Percentiles rank a stretch among this genome's conserved stretches.
phyloP scores from a whole-genome alignment of 2,888 invertebrate species.

The Portevinia maculata region DNA sequence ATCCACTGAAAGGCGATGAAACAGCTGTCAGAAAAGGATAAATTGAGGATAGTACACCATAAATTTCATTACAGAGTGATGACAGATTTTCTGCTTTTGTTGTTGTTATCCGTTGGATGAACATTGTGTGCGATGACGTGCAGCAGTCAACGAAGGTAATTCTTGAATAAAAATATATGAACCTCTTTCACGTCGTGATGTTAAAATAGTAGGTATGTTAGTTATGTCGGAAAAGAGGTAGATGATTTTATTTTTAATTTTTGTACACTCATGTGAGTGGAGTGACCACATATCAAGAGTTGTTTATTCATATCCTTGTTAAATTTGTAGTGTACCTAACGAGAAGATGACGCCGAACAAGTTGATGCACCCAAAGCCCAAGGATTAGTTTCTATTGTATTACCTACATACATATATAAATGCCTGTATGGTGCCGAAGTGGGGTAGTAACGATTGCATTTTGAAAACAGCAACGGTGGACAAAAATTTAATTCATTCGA shows the following conservation, averaged over 20 bases:
- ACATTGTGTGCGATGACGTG: slow-evolving; percentile 58
- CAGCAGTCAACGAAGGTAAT: background rate
- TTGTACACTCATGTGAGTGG: background rate
- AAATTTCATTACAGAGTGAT: slow-evolving; percentile 69
- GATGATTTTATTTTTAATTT: slow-evolving; percentile 7
- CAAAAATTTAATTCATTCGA: no score
- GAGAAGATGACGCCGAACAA: no score
- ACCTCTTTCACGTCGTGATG: slow-evolving; percentile 4
- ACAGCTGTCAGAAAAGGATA: slow-evolving; percentile 24
- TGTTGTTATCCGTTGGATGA: slow-evolving; percentile 47
- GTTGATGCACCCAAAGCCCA: background rate
- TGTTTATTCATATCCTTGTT: background rate
- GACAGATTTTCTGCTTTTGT: slow-evolving; percentile 67
- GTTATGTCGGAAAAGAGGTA: background rate
- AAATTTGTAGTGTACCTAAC: no score
- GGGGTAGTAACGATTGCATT: background rate
- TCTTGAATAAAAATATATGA: slow-evolving; percentile 5
- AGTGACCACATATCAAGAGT: slow-evolving; percentile 13
- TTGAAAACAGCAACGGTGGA: no score
- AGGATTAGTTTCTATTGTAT: slow-evolving; percentile 20
- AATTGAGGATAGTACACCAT: slow-evolving; percentile 61
- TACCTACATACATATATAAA: background rate
- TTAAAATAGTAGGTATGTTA: background rate
- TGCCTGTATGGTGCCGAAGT: background rate
- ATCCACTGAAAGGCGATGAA: slow-evolving; percentile 6